A percentile compares a stretch with the other conserved stretches of the same genome.
Conservation (phyloP, 2,797 vertebrate species). For the Lutjanus argentimaculatus region DNA sequence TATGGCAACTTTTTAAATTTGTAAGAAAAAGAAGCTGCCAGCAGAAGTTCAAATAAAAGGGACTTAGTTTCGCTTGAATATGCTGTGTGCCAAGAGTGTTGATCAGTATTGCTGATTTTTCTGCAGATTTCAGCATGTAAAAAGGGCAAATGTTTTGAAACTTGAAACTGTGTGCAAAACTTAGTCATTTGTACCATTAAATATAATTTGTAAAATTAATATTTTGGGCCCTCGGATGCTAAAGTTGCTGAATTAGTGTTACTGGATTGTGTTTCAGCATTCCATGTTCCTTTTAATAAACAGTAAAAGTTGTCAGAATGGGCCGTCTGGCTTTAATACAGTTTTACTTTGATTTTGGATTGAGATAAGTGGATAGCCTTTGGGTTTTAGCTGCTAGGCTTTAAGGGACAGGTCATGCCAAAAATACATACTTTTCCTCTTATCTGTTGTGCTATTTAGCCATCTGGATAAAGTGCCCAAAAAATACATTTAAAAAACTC, state of each 20-base stretch:
- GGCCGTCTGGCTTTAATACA: background rate
- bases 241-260: background rate
- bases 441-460: too few relatives aligned
- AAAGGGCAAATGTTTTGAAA: background rate
- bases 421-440: too few relatives aligned
- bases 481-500: too few relatives aligned
- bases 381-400: background rate
- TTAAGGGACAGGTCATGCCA: too few relatives aligned
- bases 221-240: background rate
- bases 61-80: background rate
- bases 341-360: background rate
- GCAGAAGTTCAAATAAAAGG: slow-evolving; percentile 7
- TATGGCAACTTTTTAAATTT: background rate
- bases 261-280: background rate
- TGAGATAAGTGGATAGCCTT: background rate
- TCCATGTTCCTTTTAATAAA: background rate
- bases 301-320: background rate
- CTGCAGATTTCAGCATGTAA: background rate
- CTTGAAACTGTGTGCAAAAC: background rate
- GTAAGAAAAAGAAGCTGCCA: too few relatives aligned
- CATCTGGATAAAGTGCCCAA: too few relatives aligned
- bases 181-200: background rate
- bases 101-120: background rate
- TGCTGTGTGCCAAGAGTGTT: background rate
- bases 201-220: background rate